These are phyloP conservation scores for Aelia acuminata DNA, from an alignment of 2,888 invertebrate genomes.

Conservation along the genomic window DNA sequence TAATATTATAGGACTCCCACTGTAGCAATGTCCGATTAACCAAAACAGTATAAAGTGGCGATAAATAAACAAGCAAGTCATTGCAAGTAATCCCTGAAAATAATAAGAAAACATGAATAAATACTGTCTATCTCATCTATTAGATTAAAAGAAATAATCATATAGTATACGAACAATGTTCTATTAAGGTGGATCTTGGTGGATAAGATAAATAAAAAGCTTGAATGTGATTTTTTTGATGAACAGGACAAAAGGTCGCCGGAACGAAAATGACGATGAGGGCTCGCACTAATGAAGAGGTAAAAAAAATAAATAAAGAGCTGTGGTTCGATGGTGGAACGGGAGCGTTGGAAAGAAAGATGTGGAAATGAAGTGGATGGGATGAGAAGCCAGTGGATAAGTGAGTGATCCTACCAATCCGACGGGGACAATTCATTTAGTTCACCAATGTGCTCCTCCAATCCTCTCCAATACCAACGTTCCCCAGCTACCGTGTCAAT, in stretches of 20 bases:
- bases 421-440: background rate
- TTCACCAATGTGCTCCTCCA: background rate
- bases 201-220: background rate
- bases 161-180: no score
- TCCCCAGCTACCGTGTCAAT: background rate
- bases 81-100: no score
- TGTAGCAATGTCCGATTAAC: no score
- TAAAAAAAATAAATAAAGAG: background rate
- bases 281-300: background rate
- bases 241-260: background rate
- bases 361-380: constrained; percentile 19
- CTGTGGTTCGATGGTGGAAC: background rate
- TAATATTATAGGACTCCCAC: no score
- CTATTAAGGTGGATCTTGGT: no score
- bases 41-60: no score
- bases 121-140: no score
- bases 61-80: no score
- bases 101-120: no score
- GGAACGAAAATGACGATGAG: background rate
- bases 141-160: no score
- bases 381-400: background rate
- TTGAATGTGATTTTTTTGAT: background rate
- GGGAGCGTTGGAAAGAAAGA: background rate
- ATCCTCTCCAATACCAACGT: background rate
- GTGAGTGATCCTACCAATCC: background rate